Evolutionary conservation across 1,140 invertebrate species (phyloP), one percentile per base, ranked within the genome.

Genomic region (Drosophila kohkoa): DNA sequence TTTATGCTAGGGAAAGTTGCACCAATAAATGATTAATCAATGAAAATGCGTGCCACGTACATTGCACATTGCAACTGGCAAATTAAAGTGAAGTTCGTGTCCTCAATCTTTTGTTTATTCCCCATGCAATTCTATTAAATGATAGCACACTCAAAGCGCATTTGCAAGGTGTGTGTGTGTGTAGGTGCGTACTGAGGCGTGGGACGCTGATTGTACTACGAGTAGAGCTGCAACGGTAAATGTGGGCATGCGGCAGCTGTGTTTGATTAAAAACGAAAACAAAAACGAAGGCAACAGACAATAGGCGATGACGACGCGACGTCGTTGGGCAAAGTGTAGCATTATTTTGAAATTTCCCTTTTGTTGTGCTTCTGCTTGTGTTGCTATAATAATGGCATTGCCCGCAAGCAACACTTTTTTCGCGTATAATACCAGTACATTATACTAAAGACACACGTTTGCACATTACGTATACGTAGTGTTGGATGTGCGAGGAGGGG

Each of bases 71-170:
- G 43, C 41, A 45, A 10, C 35, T 38, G 6, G 35, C 35, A 38
- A 38, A 38, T 38, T 38, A 1, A 38, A 35, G 45, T 57, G 8
- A 68, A 74, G 71, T 69, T 75, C 58, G 72, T 75, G 58, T 55
- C 66, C 66, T 75, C 57, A 75, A 68, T 75, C 72, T 58, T 57
- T 63, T 57, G 72, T 57, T 75, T 69, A 7, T 51, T 32, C 54
- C 8, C 32, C 35, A 45, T 41, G 25, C 35, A 70, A 63, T 54
- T 63, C 51, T 45, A 45, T 51, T 48, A 7, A 30, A 71, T 41
- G 35, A 67, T 32, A 67, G 10, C 30, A 28, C 15, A 32, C 28
- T 28, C n/a, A 60, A 62, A 43, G 5, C 13, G 45, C n/a, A 52
- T 30, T 52, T 32, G 49, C 51, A 54, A 46, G 28, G 49, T 65